Evolutionary conservation across 1,140 invertebrate genomes (phyloP).

Genomic region (Bombus huntii): DNA sequence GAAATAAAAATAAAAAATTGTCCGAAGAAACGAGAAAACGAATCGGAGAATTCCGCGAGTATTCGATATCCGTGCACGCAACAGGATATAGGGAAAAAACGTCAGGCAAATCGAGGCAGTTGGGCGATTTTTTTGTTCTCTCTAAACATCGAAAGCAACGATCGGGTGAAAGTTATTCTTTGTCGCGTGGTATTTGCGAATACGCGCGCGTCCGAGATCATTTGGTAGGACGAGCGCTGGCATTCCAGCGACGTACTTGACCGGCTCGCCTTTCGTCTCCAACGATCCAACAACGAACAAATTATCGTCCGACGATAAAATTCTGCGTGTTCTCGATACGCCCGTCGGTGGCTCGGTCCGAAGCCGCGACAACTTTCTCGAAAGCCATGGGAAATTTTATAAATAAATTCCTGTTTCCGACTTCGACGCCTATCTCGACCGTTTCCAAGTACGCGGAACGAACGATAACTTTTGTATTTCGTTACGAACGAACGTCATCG

Average conservation of each 20-base stretch:
- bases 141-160: slow-evolving; percentile 4
- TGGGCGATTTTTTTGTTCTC: not conserved
- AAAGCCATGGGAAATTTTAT: fast-evolving
- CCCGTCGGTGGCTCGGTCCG: too few species aligned
- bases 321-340: too few species aligned
- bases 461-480: too few species aligned
- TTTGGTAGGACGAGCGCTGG: not conserved
- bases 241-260: slow-evolving; percentile 31
- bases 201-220: slow-evolving; percentile 25
- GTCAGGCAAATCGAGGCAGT: not conserved
- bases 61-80: fast-evolving
- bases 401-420: fast-evolving
- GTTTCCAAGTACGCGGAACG: too few species aligned
- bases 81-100: not conserved
- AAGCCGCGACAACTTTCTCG: too few species aligned
- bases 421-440: fast-evolving
- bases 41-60: too few species aligned
- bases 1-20: too few species aligned
- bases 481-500: too few species aligned
- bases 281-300: slow-evolving; percentile 1
- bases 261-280: slow-evolving; percentile 39
- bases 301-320: not conserved
- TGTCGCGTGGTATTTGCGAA: not conserved
- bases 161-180: slow-evolving; percentile 27
- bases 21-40: too few species aligned